Percentiles rank a stretch among this genome's conserved stretches.
phyloP scores from a whole-genome alignment of 2,888 invertebrate genomes.

The Agrochola lychnidis region DNA sequence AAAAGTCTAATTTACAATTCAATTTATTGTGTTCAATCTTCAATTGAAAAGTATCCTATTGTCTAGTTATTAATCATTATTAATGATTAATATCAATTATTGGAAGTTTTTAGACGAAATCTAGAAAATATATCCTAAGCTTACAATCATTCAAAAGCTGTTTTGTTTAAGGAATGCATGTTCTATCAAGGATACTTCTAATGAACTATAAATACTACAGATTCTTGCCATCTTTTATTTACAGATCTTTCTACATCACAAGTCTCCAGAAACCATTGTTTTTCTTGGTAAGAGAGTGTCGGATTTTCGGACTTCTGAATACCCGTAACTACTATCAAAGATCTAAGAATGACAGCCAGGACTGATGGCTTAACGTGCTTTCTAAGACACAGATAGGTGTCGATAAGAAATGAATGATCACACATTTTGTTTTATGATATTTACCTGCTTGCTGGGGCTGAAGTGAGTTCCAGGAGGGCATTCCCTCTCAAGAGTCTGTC shows the following conservation, averaged over 20 bases:
- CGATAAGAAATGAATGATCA: background rate
- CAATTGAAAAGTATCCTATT: background rate
- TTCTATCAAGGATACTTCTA: background rate
- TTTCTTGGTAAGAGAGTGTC: background rate
- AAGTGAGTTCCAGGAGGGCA: slow-evolving; percentile 67
- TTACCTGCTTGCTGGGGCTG: slow-evolving; percentile 56
- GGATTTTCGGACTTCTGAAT: background rate
- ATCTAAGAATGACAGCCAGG: background rate
- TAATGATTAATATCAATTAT: no score
- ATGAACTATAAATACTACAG: background rate
- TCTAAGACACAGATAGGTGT: background rate
- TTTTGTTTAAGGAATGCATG: background rate
- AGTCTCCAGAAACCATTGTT: background rate
- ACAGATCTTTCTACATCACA: background rate
- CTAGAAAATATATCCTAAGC: background rate
- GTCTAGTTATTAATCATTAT: no score
- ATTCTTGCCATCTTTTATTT: background rate
- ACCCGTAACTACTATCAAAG: no score
- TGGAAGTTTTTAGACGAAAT: background rate
- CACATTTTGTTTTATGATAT: background rate
- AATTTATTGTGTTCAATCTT: no score
- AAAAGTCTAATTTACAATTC: background rate
- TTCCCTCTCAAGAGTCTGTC: slow-evolving; percentile 48
- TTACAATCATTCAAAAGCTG: no score
- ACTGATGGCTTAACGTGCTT: background rate